Conservation (phyloP, 2,888 invertebrate species). For the Julus scanicus region DNA sequence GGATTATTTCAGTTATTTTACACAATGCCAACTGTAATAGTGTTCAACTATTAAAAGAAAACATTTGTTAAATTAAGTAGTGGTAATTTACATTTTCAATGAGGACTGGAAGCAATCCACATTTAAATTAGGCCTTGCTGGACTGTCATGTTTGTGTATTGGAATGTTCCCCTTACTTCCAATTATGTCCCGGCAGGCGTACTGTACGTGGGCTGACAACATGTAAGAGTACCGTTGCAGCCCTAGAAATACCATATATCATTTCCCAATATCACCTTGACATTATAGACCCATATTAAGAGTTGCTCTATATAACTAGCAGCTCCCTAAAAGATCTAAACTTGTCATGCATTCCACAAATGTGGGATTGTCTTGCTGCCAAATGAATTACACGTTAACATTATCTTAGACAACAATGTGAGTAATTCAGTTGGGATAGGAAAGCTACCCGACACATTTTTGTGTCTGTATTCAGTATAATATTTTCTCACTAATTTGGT, state of each 20-base stretch:
- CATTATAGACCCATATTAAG: not conserved
- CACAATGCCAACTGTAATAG: no score
- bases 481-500: not conserved
- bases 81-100: no score
- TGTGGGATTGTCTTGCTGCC: not conserved
- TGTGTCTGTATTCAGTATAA: not conserved
- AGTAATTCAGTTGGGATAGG: not conserved
- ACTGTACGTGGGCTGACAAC: not conserved
- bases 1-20: no score
- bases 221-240: not conserved
- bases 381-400: not conserved
- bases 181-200: not conserved
- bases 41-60: no score
- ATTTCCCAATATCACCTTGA: constrained; percentile 11
- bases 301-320: not conserved
- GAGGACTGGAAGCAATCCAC: no score
- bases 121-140: no score
- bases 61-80: no score
- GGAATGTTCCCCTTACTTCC: not conserved
- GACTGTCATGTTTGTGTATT: not conserved
- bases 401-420: constrained; percentile 5
- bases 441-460: not conserved
- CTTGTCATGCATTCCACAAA: not conserved
- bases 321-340: not conserved
- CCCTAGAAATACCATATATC: not conserved